Base-by-base conservation (phyloP, 2,888 invertebrate species). In the Protophormia terraenovae region DNA sequence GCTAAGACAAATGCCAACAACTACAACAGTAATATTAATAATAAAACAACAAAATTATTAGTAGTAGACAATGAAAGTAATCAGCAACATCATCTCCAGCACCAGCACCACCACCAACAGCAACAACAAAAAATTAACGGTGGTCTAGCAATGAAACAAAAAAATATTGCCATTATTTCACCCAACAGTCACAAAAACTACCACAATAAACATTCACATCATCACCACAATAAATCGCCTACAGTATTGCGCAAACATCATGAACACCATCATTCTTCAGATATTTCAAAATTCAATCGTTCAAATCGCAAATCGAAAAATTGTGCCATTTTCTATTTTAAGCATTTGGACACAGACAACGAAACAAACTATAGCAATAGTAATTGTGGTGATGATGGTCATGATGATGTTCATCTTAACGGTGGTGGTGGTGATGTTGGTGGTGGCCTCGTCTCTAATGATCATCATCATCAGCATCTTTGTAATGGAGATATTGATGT, bases 331-430 rank as follows among this genome's bases (percentile, higher is more conserved):
- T 97, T 96, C 93, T 97, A 97, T 93, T 97, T 97, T 93, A 96
- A 95, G 92, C 97, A 97, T 92, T 95, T 95, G 92, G 97, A 97
- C 91, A 97, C 97, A 14, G 97, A 97, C 91, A 96, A 96, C 12
- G 97, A 97, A 91, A 91, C 91, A 55, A 90, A 96, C 89, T 93
- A 94, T 91, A 89, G 90, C 77, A 90, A 89, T 73, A 87, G 87
- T 5, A 89, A 84, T 55, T 88, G 89, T 45, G 86, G 86, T 67
- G 90, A 88, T 35, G 84, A 80, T 76, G 83, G 69, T 53, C 83
- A 86, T 66, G 81, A 75, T 55, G 69, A 75, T 32, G 80, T 73
- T 64, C 75, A 60, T 41, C 66, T 24, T 76, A 69, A 14, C 45
- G 83, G 24, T 66, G 75, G 71, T 35, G 80, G 24, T 35, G 41